Percentiles rank a stretch among this genome's conserved stretches.
Conservation (phyloP, 2,888 invertebrate species). For the Abscondita cerata region DNA sequence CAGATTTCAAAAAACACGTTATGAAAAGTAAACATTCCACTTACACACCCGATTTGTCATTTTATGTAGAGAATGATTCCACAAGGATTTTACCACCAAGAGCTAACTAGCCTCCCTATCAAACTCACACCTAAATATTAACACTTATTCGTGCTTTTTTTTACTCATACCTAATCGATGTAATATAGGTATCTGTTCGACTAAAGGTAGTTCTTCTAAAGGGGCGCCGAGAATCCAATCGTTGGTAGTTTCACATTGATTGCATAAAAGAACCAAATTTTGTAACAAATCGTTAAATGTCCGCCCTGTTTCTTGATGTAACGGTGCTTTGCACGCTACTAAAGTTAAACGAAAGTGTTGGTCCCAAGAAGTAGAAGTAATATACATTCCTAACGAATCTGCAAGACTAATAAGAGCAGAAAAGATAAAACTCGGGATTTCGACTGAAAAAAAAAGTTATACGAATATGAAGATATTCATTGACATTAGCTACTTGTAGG, state of each 20-base stretch:
- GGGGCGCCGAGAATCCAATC: conserved; percentile 76
- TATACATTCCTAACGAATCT: conserved; percentile 79
- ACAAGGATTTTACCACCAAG: too few relatives aligned
- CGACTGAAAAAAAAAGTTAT: conserved; percentile 56
- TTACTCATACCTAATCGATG: conserved; percentile 67
- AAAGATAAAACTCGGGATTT: conserved; percentile 70
- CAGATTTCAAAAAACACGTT: too few relatives aligned
- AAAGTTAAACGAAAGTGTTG: conserved; percentile 65
- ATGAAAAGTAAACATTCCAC: too few relatives aligned
- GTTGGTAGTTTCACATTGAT: conserved; percentile 76
- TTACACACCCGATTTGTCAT: too few relatives aligned
- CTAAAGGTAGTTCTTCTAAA: conserved; percentile 77
- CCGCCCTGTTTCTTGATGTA: conserved; percentile 51
- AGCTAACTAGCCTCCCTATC: too few relatives aligned
- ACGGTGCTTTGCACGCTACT: conserved; percentile 58
- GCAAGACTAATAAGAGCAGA: conserved; percentile 77
- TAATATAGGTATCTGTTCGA: conserved; percentile 82
- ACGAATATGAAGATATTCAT: too few relatives aligned
- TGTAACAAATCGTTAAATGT: conserved; percentile 71
- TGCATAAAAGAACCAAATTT: conserved; percentile 73
- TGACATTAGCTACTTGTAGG: conserved; percentile 62
- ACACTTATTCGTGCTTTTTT: too few relatives aligned
- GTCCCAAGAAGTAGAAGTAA: conserved; percentile 83
- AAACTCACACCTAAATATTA: too few relatives aligned
- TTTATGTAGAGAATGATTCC: too few relatives aligned